Evolutionary conservation across 2,113 vertebrate species (phyloP), one percentile per base, ranked within the genome.

Genomic region (human (Homo sapiens)): DNA sequence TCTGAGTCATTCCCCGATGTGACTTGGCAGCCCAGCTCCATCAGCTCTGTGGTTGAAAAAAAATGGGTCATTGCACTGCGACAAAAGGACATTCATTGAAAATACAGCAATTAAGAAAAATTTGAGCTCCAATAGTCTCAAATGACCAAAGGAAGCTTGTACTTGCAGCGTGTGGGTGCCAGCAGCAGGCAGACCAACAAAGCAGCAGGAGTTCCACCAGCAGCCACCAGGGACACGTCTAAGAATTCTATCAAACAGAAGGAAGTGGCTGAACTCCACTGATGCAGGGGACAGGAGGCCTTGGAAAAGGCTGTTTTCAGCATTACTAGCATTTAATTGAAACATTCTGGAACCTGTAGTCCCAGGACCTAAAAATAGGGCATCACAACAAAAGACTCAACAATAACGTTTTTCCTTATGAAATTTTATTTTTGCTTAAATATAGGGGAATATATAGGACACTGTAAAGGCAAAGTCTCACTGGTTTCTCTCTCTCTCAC

Each of bases 1-100:
- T 79, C 97, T 91, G 89, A 80, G 52, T 96, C 97, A 93, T 40
- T 78, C 97, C 96, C 92, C 20, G 4, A 66, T 92, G 90, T 92
- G 78, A 97, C 40, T 40, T 84, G 90, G 97, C 97, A 38, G 11
- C 32, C 66, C 83, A 27, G 75, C 88, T 87, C 93, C 90, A 94
- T 92, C 82, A 96, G 93, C 73, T 86, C 83, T 66, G 76, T 75
- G 96, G 93, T 1, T 80, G 57, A 75, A 92, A 90, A 89, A 96
- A 98, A 98, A 98, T 72, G 96, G 85, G 96, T 93, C 16, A 2
- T 55, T 97, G 88, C 89, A 59, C 43, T 1, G 23, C n/a, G 88
- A 96, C 66, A 97, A 91, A 82, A 92, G 48, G 93, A 96, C 93
- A 75, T 72, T 96, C 66, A 8, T 50, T 91, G 70, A 95, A 96